Base-by-base conservation (phyloP, 2,113 vertebrate genomes). In the Bungarus multicinctus region DNA sequence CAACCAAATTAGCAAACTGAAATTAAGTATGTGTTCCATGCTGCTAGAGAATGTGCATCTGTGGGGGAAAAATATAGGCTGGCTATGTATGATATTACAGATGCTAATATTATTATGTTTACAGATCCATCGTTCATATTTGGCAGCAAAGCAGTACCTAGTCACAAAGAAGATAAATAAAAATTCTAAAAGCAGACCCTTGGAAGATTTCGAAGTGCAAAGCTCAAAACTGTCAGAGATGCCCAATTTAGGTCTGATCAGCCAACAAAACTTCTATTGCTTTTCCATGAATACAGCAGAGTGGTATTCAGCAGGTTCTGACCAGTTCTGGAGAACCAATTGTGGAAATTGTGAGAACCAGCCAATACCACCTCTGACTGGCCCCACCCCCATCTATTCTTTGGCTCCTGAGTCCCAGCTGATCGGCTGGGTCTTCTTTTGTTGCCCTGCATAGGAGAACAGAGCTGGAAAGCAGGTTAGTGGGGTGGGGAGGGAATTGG, bases 21-120 rank as follows among this genome's bases (percentile, higher is more conserved):
- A 94, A 95, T 91, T 12, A 55, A 91, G 22, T 85, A 34, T 20
- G 64, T 50, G 93, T 91, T 94, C 93, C 91, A 93, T 94, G 34
- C 27, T 92, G 45, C 60, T 90, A 0, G 0, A 25, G 85, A 45
- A 85, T 10, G 22, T 23, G 47, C 39, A 85, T 22, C 39, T 5
- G 23, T 85, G 43, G 43, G 43, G 22, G 9, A 50, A 50, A 50
- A 50, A 50, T 50, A 50, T 7, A 74, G 69, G 69, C 69, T 74
- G 69, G 69, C 16, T 74, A 34, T 74, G n/a, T 74, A 74, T 18
- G 16, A 81, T 20, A 81, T 81, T 39, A 81, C 34, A 81, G 34
- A 81, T 34, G 69, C 6, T 39, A 20, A 81, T 81, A 39, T 81
- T 39, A 34, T 39, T 81, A 20, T 3, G 16, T 34, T 81, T 81